A percentile compares a stretch with the other conserved stretches of the same genome.
phyloP scores from a whole-genome alignment of 1,140 invertebrate genomes.

The Sipha flava region DNA sequence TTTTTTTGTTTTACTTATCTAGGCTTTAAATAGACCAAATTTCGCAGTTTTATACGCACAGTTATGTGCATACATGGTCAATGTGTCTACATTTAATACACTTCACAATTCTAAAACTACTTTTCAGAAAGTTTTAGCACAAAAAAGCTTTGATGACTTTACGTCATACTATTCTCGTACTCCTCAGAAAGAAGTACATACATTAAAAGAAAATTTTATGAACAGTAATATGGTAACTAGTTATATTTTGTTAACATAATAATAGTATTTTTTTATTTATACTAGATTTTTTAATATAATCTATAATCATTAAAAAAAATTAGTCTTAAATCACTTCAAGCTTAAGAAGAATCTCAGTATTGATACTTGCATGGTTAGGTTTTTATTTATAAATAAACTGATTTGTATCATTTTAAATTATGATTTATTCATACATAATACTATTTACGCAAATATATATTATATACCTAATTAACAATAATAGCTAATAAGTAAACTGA shows the following conservation, averaged over 20 bases:
- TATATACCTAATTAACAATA: no score
- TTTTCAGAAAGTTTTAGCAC: neutral
- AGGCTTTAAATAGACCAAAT: neutral
- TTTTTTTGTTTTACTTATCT: neutral
- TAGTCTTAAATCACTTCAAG: no score
- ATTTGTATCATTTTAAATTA: no score
- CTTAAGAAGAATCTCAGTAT: no score
- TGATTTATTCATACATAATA: no score
- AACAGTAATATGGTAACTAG: neutral
- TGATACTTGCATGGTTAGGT: no score
- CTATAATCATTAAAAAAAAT: no score
- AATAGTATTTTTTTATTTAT: neutral
- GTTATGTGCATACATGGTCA: neutral
- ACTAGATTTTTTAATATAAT: no score
- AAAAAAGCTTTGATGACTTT: neutral
- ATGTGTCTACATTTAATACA: neutral
- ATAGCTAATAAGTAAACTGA: no score
- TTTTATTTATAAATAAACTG: no score
- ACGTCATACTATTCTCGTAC: neutral
- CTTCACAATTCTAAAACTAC: neutral
- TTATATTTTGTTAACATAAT: neutral
- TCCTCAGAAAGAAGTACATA: neutral
- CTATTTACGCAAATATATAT: no score
- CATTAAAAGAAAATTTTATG: neutral
- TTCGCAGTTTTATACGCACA: neutral